phyloP scores from a whole-genome alignment of 2,797 vertebrate genomes.

The Galagoides demidoff region DNA sequence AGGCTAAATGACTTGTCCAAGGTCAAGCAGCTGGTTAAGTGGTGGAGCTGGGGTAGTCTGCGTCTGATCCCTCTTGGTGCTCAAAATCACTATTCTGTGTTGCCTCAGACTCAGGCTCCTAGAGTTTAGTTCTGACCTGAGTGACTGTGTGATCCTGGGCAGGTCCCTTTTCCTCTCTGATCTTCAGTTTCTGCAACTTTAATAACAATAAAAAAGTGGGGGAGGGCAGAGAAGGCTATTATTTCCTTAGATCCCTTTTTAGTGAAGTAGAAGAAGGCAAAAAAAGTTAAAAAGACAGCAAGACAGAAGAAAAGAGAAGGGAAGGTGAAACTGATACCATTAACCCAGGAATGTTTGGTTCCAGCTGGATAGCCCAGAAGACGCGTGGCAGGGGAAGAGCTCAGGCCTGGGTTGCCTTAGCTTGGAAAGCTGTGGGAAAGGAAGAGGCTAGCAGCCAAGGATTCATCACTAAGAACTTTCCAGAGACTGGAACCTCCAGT shows the following conservation, averaged over 20 bases:
- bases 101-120: not conserved
- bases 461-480: slow-evolving; percentile 10
- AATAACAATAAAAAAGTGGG: not conserved
- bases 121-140: not conserved
- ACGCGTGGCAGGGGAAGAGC: not conserved
- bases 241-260: not conserved
- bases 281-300: not conserved
- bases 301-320: not conserved
- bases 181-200: slow-evolving; percentile 47
- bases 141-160: not conserved
- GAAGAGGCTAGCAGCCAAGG: not conserved
- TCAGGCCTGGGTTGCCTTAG: not conserved
- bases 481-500: not conserved
- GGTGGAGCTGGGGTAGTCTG: not conserved
- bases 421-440: not conserved
- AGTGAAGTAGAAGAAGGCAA: not conserved
- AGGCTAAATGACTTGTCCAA: not conserved
- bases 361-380: not conserved
- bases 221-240: not conserved
- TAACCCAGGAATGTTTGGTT: not conserved
- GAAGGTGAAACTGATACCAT: not conserved
- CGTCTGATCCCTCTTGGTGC: not conserved
- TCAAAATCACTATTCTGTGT: not conserved
- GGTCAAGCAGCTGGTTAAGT: not conserved
- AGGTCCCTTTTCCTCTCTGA: not conserved